Evolutionary conservation across 2,888 invertebrate species (phyloP).

Genomic region (Catocala sponsa): DNA sequence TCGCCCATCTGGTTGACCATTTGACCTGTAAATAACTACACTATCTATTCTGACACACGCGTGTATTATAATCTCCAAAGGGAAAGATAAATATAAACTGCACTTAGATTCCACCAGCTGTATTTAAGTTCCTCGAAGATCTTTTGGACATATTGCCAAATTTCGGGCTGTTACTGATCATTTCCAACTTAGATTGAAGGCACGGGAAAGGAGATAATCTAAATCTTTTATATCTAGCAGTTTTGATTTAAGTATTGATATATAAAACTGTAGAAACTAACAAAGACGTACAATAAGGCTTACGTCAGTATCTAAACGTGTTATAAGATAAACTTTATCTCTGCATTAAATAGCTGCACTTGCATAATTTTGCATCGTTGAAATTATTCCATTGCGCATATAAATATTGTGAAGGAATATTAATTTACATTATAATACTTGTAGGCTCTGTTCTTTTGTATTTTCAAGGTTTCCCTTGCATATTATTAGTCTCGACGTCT

Average conservation of each 20-base stretch:
- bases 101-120: no score
- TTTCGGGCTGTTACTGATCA: no score
- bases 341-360: constrained; percentile 38
- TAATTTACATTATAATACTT: constrained; percentile 14
- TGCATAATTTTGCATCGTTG: constrained; percentile 45
- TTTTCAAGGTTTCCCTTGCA: constrained; percentile 5
- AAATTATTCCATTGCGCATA: constrained; percentile 41
- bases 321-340: constrained; percentile 50
- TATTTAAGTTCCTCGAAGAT: no score
- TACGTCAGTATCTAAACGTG: constrained; percentile 47
- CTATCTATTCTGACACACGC: no score
- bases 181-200: no score
- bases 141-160: no score
- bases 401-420: constrained; percentile 14
- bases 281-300: constrained; percentile 40
- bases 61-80: no score
- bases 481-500: not conserved
- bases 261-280: constrained; percentile 10
- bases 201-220: no score
- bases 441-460: constrained; percentile 3
- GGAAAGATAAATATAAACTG: no score
- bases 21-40: no score
- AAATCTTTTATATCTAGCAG: no score
- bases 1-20: no score
- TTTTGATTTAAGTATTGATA: not conserved